Evolutionary conservation across 2,797 vertebrate species (phyloP).

Genomic region (Danionella dracula): DNA sequence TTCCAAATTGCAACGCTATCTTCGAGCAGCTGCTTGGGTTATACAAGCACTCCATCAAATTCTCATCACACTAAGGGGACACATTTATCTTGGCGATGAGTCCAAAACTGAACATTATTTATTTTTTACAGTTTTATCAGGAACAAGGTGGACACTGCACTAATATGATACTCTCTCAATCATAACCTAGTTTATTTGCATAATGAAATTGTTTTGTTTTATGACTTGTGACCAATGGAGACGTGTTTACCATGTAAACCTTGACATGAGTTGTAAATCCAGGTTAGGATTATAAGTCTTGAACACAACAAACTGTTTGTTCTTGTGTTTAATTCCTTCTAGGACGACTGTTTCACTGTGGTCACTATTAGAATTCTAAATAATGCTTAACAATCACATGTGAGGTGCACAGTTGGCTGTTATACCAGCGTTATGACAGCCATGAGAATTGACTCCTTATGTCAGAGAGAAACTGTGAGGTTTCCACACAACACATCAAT

Average conservation of each 20-base stretch:
- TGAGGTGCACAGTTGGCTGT: neutral
- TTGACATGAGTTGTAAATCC: conserved; percentile 25
- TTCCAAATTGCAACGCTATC: neutral
- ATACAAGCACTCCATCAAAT: conserved; percentile 23
- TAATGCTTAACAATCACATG: neutral
- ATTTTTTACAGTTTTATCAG: neutral
- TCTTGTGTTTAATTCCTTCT: neutral
- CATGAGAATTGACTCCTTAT: conserved; percentile 16
- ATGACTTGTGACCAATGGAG: neutral
- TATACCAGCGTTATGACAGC: neutral
- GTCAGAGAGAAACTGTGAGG: neutral
- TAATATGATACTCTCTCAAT: neutral
- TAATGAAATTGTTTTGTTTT: conserved; percentile 5
- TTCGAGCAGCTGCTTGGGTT: neutral
- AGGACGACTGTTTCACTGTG: neutral
- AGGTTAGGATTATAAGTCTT: neutral
- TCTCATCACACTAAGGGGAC: conserved; percentile 9
- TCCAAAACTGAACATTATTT: neutral
- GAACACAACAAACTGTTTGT: neutral
- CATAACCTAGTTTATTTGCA: neutral
- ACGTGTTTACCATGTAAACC: neutral
- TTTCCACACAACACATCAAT: conserved; percentile 15
- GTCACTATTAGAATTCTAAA: neutral
- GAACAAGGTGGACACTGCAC: neutral
- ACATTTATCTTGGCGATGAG: conserved; percentile 9